These are phyloP conservation scores for Synergus umbraculus DNA, from an alignment of 2,888 invertebrate species.

Conservation along the genomic window DNA sequence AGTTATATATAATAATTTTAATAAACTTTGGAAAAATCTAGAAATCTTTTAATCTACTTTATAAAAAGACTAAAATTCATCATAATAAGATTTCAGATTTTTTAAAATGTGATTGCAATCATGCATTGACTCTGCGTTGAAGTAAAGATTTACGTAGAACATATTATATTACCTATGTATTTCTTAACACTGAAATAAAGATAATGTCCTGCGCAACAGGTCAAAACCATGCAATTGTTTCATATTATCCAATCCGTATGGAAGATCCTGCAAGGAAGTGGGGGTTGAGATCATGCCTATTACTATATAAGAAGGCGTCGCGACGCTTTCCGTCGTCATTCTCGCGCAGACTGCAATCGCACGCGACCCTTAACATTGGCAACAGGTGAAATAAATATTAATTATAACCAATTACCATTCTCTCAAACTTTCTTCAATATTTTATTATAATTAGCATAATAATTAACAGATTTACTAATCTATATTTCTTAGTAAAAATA, in stretches of 20 bases:
- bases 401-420: not conserved
- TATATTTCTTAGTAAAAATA: not conserved
- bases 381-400: constrained; percentile 39
- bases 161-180: not conserved
- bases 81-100: too few species aligned
- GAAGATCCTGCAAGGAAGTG: constrained; percentile 64
- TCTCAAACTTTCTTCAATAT: not conserved
- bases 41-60: too few species aligned
- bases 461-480: not conserved
- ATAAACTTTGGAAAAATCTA: too few species aligned
- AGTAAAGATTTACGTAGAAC: not conserved
- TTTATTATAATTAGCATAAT: not conserved
- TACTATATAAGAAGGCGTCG: constrained; percentile 73
- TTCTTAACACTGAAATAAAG: constrained; percentile 2
- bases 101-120: too few species aligned
- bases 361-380: constrained; percentile 56
- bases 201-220: constrained; percentile 44
- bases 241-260: constrained; percentile 45
- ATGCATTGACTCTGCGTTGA: too few species aligned
- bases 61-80: too few species aligned
- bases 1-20: too few species aligned
- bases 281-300: constrained; percentile 59
- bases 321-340: constrained; percentile 70
- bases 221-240: constrained; percentile 43
- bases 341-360: constrained; percentile 70